A percentile compares a stretch with the other conserved stretches of the same genome.
phyloP scores from a whole-genome alignment of 2,888 invertebrate genomes.

The Apotomis turbidana region DNA sequence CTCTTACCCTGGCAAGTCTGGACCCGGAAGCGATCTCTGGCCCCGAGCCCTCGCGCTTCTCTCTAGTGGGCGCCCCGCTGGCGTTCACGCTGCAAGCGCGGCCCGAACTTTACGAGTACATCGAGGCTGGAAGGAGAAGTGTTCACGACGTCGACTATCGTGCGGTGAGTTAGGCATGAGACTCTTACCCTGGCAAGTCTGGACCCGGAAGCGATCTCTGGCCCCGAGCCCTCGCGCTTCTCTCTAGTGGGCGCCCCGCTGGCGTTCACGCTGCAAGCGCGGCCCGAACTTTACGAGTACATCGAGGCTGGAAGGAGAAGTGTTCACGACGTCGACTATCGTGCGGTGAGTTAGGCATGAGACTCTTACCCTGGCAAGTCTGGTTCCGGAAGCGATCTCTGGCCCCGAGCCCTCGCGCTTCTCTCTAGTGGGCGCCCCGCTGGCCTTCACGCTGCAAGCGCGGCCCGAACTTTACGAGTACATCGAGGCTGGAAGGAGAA shows the following conservation, averaged over 20 bases:
- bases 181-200: too few species aligned
- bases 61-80: conserved; percentile 89
- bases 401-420: conserved; percentile 84
- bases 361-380: too few species aligned
- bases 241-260: conserved; percentile 91
- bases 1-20: too few species aligned
- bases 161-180: conserved; percentile 58
- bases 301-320: conserved; percentile 87
- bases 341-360: conserved; percentile 61
- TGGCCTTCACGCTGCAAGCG: conserved; percentile 89
- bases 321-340: conserved; percentile 87
- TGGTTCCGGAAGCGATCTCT: conserved; percentile 80
- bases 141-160: conserved; percentile 87
- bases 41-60: conserved; percentile 84
- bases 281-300: conserved; percentile 86
- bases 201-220: conserved; percentile 82
- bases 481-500: conserved; percentile 87
- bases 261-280: conserved; percentile 89
- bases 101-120: conserved; percentile 86
- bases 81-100: conserved; percentile 90
- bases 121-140: conserved; percentile 86
- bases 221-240: conserved; percentile 83
- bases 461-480: conserved; percentile 86
- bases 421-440: conserved; percentile 90
- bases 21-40: conserved; percentile 83